Base-by-base conservation (phyloP, 2,888 invertebrate species). In the Rhingia campestris region DNA sequence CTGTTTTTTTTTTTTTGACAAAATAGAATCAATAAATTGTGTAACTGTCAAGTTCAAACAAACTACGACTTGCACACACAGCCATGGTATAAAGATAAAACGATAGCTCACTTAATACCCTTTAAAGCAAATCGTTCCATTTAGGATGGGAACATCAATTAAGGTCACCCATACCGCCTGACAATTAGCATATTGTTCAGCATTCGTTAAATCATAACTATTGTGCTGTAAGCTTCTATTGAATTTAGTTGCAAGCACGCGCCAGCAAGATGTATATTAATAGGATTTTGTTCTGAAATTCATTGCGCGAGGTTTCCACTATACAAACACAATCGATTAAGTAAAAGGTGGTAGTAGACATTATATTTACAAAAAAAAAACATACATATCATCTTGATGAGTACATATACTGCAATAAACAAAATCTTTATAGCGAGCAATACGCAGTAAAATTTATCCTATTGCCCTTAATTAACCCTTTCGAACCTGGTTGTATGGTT, bases 111-210 rank as follows among this genome's bases (percentile, higher is more conserved):
- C 32, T 9, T 39, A 30, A 35, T 35, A 22, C 22, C 22, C 35
- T 45, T 56, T 43, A 1, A 22, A 37, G 35, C 12, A 22, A 30
- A 54, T 45, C 6, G 6, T 37, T 35, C 7, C 32, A 32, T 12
- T 45, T 64, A 33, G 56, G 49, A 74, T 56, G 64, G 54, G 49
- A 39, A 74, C 49, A 56, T 64, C 73, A 74, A 51, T 49, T 74
- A 58, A 66, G 64, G 66, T 74, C 74, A 30, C 30, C 10, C 10
- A 58, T 49, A 74, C 56, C 30, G 4, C 49, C 66, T 22, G 22
- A 22, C 22, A 58, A 66, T 74, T 58, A 66, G 47, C 70, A 58
- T 70, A 41, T 70, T 70, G 41, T 59, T 70, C 51, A 58, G 33
- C 59, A 49, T 63, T 63, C 30, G 53, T 14, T 61, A 61, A 43